phyloP scores from a whole-genome alignment of 2,888 invertebrate genomes.

The Chaetogeoica ovagalla region DNA sequence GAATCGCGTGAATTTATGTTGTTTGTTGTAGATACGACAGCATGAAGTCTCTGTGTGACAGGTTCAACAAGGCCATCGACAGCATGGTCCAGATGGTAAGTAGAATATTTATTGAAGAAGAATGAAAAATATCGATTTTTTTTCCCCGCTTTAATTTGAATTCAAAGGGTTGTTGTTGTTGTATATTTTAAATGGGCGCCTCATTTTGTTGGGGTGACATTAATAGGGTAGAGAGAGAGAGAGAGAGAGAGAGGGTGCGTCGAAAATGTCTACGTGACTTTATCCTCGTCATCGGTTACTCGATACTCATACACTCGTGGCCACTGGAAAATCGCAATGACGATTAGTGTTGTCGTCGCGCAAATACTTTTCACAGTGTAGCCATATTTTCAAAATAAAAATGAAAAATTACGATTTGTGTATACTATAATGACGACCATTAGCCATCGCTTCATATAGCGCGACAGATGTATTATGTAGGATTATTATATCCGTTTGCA shows the following conservation, averaged over 20 bases:
- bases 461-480: not conserved
- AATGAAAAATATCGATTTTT: conserved; percentile 35
- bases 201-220: conserved; percentile 41
- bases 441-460: not conserved
- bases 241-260: no score
- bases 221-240: conserved; percentile 28
- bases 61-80: conserved; percentile 92
- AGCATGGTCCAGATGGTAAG: conserved; percentile 88
- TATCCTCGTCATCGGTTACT: conserved; percentile 7
- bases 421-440: not conserved
- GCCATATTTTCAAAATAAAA: not conserved
- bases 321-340: not conserved
- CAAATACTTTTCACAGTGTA: conserved; percentile 14
- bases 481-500: no score
- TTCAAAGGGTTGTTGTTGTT: conserved; percentile 47
- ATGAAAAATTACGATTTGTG: not conserved
- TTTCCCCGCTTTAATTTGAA: conserved; percentile 1
- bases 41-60: conserved; percentile 89
- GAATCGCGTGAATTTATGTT: conserved; percentile 28
- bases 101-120: conserved; percentile 55
- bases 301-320: not conserved
- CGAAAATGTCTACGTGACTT: conserved; percentile 27
- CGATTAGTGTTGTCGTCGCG: not conserved
- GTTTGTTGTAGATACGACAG: conserved; percentile 73
- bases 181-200: conserved; percentile 32